Percentiles rank a stretch among this genome's conserved stretches.
These are phyloP conservation scores for Protonemura montana DNA, from an alignment of 2,888 invertebrate genomes.

Conservation along the genomic window DNA sequence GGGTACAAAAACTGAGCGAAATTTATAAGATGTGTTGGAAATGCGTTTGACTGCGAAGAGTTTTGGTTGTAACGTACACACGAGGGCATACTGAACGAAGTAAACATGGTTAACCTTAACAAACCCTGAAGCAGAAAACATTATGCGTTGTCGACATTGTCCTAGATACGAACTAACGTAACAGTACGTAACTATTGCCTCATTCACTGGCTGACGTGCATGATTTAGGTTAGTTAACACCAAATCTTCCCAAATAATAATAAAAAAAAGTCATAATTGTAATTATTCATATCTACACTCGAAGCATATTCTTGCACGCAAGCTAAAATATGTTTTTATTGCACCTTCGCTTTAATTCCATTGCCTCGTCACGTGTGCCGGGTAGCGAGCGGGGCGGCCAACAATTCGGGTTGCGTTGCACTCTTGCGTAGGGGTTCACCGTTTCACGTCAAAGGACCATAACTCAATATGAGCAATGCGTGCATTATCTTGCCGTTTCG, in stretches of 20 bases:
- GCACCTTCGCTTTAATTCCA: neutral
- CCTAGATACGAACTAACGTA: neutral
- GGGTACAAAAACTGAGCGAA: neutral
- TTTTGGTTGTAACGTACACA: neutral
- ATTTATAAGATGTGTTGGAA: neutral
- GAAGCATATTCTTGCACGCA: neutral
- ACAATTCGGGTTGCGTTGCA: neutral
- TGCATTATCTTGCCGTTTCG: too few relatives aligned
- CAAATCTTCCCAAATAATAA: constrained; percentile 31
- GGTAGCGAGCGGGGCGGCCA: too few relatives aligned
- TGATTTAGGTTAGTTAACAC: constrained; percentile 25
- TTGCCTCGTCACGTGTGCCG: neutral
- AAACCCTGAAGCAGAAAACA: neutral
- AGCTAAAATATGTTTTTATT: neutral
- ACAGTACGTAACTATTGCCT: neutral
- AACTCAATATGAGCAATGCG: too few relatives aligned
- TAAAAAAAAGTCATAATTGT: neutral
- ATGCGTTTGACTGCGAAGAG: neutral
- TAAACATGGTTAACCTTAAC: too few relatives aligned
- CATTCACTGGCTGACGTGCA: constrained; percentile 7
- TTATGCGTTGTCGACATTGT: neutral
- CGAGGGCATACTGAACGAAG: too few relatives aligned
- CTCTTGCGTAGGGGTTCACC: too few relatives aligned
- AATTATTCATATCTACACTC: constrained; percentile 22
- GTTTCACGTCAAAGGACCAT: too few relatives aligned